Percentiles rank a stretch among this genome's conserved stretches.
Conservation (phyloP, 2,888 invertebrate genomes). For the Asteroscopus sphinx region DNA sequence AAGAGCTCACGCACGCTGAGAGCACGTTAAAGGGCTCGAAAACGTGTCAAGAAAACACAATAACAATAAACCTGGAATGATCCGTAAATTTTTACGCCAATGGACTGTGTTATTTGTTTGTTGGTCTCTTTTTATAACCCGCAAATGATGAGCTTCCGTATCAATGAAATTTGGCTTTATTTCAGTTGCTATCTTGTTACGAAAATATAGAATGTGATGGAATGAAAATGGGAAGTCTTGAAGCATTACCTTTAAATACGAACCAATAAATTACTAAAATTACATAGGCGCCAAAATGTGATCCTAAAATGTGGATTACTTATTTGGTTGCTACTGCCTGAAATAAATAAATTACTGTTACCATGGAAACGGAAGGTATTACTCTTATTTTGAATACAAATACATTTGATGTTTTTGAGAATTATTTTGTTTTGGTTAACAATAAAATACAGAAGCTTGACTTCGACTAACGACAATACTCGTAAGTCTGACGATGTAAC, state of each 20-base stretch:
- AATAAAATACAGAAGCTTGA: slow-evolving; percentile 21
- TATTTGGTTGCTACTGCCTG: no score
- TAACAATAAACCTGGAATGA: slow-evolving; percentile 17
- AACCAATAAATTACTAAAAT: not conserved
- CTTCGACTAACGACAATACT: slow-evolving; percentile 20
- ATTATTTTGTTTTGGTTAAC: slow-evolving; percentile 27
- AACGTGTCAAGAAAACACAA: slow-evolving; percentile 10
- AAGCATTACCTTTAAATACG: slow-evolving; percentile 23
- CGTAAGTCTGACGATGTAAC: slow-evolving; percentile 9
- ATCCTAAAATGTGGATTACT: no score
- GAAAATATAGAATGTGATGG: slow-evolving; percentile 21
- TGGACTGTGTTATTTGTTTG: slow-evolving; percentile 22
- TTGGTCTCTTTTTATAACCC: slow-evolving; percentile 27
- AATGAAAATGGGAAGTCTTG: slow-evolving; percentile 33
- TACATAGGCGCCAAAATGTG: no score
- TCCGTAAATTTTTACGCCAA: slow-evolving; percentile 23
- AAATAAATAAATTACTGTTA: no score
- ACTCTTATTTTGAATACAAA: slow-evolving; percentile 10
- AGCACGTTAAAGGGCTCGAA: not conserved
- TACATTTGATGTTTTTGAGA: no score
- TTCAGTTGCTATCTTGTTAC: slow-evolving; percentile 24
- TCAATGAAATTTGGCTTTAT: slow-evolving; percentile 34
- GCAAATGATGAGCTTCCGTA: slow-evolving; percentile 34
- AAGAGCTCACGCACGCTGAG: not conserved
- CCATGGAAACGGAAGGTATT: no score